These are phyloP conservation scores for Drosophila histrio DNA, from an alignment of 2,888 invertebrate species.

Conservation along the genomic window DNA sequence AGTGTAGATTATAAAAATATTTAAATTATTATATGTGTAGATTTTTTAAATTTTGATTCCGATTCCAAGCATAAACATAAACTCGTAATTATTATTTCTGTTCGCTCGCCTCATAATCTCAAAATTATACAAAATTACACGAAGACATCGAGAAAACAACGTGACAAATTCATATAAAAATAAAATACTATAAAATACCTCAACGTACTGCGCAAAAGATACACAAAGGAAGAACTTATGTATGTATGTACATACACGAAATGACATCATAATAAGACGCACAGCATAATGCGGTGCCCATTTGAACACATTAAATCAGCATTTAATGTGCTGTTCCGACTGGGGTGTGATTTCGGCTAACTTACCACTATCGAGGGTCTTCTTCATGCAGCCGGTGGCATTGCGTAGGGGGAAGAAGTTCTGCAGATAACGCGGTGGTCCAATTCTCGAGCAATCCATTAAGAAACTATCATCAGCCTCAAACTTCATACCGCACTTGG, in stretches of 20 bases:
- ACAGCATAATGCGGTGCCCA: conserved; percentile 14
- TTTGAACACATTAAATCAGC: conserved; percentile 9
- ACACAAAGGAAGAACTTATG: conserved; percentile 1
- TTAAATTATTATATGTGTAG: background rate
- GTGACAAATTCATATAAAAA: conserved; percentile 40
- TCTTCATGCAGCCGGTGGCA: conserved; percentile 83
- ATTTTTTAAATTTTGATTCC: background rate
- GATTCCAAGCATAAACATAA: background rate
- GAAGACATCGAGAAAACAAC: conserved; percentile 16
- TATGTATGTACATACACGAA: conserved; percentile 3
- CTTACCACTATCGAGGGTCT: conserved; percentile 81
- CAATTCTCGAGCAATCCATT: conserved; percentile 75
- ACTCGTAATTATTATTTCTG: conserved; percentile 53
- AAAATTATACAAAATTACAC: conserved; percentile 47
- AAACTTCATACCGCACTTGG: conserved; percentile 82
- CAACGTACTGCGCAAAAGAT: conserved; percentile 31
- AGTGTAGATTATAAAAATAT: no score
- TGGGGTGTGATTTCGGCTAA: conserved; percentile 1
- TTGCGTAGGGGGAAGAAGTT: conserved; percentile 72
- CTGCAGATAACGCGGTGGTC: conserved; percentile 79
- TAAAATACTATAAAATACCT: background rate
- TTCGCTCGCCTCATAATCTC: conserved; percentile 27
- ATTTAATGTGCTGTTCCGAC: conserved; percentile 12
- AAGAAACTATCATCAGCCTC: conserved; percentile 72
- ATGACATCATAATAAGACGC: conserved; percentile 54